phyloP scores from a whole-genome alignment of 2,113 vertebrate genomes.

The Mesembrinibis cayennensis region DNA sequence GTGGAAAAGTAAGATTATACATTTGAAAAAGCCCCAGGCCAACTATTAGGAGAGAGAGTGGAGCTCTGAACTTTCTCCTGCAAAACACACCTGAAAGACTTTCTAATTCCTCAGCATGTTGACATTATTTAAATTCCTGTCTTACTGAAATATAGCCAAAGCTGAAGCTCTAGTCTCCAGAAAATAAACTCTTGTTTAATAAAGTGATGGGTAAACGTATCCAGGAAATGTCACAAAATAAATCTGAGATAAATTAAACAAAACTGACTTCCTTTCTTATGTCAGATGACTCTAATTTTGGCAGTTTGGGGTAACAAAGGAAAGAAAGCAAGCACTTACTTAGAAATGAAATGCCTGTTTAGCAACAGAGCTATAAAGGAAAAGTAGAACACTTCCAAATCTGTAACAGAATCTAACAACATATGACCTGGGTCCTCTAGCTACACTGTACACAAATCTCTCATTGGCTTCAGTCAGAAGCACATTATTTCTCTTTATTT shows the following conservation, averaged over 20 bases:
- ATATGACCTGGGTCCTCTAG: neutral
- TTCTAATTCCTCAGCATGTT: constrained; percentile 16
- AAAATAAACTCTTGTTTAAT: constrained; percentile 59
- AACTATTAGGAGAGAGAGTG: constrained; percentile 36
- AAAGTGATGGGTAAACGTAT: constrained; percentile 19
- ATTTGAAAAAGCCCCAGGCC: constrained; percentile 23
- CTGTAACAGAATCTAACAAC: neutral
- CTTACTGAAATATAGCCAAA: constrained; percentile 27
- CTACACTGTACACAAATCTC: neutral
- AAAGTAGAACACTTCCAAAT: neutral
- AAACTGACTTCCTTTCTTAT: constrained; percentile 36
- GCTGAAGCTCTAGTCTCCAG: constrained; percentile 28
- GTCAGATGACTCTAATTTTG: constrained; percentile 18
- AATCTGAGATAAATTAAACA: constrained; percentile 43
- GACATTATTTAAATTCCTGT: constrained; percentile 34
- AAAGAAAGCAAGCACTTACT: neutral
- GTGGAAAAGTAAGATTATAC: constrained; percentile 10
- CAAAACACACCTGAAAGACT: constrained; percentile 36
- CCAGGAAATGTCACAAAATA: constrained; percentile 52
- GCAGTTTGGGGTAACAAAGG: constrained; percentile 1
- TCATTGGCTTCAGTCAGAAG: neutral
- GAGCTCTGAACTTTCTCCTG: constrained; percentile 59
- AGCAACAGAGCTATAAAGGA: neutral
- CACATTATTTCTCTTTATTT: neutral
- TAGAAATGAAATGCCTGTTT: neutral